Conservation (phyloP, 92 coral and sea anemone genomes). For the Phenganax marumi region DNA sequence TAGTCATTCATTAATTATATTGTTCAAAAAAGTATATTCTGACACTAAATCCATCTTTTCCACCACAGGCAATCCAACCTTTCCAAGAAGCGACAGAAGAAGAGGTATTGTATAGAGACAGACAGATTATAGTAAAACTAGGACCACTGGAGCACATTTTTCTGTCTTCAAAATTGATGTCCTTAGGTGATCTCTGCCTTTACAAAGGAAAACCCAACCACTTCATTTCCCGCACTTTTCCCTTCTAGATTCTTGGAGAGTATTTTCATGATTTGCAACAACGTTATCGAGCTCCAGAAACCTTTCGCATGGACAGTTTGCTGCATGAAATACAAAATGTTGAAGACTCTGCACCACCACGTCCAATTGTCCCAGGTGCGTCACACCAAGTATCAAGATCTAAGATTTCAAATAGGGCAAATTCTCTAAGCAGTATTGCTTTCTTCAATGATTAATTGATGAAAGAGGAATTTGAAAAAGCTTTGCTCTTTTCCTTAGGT, state of each 20-base stretch:
- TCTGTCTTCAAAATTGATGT: too few relatives aligned
- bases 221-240: not conserved
- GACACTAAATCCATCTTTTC: not conserved
- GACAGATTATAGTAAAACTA: not conserved
- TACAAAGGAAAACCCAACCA: too few relatives aligned
- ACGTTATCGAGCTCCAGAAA: slow-evolving; percentile 78
- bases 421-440: not conserved
- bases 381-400: too few relatives aligned
- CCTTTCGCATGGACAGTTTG: slow-evolving; percentile 88
- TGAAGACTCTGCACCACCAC: slow-evolving; percentile 50
- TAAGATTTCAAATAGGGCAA: not conserved
- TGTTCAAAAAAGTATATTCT: not conserved
- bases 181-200: too few relatives aligned
- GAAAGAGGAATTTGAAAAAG: not conserved
- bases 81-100: slow-evolving; percentile 76
- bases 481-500: not conserved
- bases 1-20: not conserved
- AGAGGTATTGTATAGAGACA: slow-evolving; percentile 58
- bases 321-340: slow-evolving; percentile 87
- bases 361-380: not conserved
- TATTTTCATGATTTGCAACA: slow-evolving; percentile 63
- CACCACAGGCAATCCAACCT: slow-evolving; percentile 58
- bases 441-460: not conserved
- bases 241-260: slow-evolving; percentile 71
- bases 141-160: not conserved